These are phyloP conservation scores for Kryphioiulus occultus DNA, from an alignment of 2,888 invertebrate genomes.

Conservation along the genomic window DNA sequence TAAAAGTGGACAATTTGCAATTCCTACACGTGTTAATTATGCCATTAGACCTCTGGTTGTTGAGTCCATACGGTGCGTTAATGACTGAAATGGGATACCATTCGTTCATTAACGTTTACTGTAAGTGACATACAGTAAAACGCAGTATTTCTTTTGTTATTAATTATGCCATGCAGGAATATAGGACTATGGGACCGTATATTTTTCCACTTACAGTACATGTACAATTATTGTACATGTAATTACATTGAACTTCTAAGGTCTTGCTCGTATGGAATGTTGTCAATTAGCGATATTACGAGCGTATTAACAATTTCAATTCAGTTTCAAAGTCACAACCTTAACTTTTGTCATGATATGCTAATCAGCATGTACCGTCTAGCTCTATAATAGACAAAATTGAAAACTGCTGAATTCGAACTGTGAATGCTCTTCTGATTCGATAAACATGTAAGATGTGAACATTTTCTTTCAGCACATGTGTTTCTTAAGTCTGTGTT, in stretches of 20 bases:
- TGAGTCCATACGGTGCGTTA: background rate
- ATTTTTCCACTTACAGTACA: too few relatives aligned
- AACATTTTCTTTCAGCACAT: background rate
- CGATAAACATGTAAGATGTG: background rate
- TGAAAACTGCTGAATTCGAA: background rate
- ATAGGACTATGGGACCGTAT: too few relatives aligned
- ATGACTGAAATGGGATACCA: background rate
- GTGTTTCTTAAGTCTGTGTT: too few relatives aligned
- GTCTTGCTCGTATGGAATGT: background rate
- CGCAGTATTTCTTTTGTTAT: background rate
- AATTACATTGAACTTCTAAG: too few relatives aligned
- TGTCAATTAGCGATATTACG: background rate
- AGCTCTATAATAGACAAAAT: background rate
- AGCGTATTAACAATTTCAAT: background rate
- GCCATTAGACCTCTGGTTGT: background rate
- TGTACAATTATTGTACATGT: too few relatives aligned
- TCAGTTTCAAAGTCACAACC: background rate
- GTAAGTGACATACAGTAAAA: background rate
- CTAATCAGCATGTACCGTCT: background rate
- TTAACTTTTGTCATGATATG: background rate
- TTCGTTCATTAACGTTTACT: background rate
- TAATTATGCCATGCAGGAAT: background rate
- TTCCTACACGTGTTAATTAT: constrained; percentile 13
- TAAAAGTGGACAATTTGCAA: background rate
- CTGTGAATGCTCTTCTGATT: background rate